Evolutionary conservation across 1,140 invertebrate species (phyloP).

Genomic region (Oryctes rhinoceros): DNA sequence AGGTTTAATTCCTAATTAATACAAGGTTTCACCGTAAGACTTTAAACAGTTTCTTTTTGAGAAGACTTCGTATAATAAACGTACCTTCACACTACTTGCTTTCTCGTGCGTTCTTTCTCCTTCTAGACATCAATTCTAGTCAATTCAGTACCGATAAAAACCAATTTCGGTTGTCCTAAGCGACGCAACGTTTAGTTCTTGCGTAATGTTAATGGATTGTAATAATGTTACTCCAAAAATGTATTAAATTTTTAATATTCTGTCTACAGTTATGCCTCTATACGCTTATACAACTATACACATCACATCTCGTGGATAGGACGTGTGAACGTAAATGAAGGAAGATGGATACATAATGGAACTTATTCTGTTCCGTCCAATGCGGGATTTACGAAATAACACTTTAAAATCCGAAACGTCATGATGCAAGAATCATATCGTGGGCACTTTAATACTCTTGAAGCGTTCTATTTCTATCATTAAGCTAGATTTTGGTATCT

Average conservation of each 20-base stretch:
- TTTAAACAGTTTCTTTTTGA: too few relatives aligned
- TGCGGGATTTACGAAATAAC: not conserved
- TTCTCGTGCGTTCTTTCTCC: not conserved
- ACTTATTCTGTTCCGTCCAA: not conserved
- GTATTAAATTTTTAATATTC: slow-evolving; percentile 20
- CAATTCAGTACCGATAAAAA: not conserved
- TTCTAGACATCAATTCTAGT: not conserved
- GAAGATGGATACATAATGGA: not conserved
- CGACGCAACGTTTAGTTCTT: not conserved
- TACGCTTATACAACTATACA: not conserved
- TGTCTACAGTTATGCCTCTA: not conserved
- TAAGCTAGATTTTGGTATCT: not conserved
- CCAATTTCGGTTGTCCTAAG: not conserved
- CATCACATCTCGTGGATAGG: not conserved
- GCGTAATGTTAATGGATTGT: slow-evolving; percentile 14
- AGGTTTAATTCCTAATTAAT: too few relatives aligned
- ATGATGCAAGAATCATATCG: not conserved
- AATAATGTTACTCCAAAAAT: slow-evolving; percentile 13
- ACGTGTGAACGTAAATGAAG: not conserved
- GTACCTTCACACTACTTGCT: too few relatives aligned
- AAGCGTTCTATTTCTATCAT: not conserved
- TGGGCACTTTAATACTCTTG: not conserved
- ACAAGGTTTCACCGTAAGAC: too few relatives aligned
- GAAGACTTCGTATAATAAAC: too few relatives aligned
- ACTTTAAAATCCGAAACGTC: slow-evolving; percentile 14